Base-by-base conservation (phyloP, 2,888 invertebrate species). In the Protula sp. region DNA sequence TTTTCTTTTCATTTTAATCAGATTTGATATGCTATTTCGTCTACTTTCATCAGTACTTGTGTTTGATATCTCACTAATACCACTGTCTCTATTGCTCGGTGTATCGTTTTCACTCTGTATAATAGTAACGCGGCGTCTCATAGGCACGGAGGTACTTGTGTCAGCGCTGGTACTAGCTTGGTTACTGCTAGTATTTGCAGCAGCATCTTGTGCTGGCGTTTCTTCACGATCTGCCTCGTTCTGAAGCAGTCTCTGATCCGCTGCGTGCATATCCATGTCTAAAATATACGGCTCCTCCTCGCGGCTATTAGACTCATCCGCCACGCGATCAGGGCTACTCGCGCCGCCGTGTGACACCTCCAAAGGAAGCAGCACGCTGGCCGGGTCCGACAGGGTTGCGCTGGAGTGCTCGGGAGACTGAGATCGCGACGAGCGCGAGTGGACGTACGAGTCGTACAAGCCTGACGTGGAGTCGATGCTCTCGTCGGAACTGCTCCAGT, bases 401-500 rank as follows among this genome's bases (percentile, higher is more conserved):
- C 5, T 14, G 5, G 5, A 5, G 14, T 22, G 19, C 9, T 19
- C 24, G 5, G 14, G 14, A 50, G 50, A 14, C 19, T 5, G 5
- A 5, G 24, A 26, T 53, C 38, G 38, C 19, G 38, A 38, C 9
- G 9, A 14, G 38, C 19, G 9, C 9, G 53, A 9, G 9, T 53
- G 27, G 14, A 31, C 38, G 26, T 5, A 22, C 31, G 4, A 28
- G 27, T 58, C 47, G 53, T 29, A 54, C 19, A 47, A 27, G 3
- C 47, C 45, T 2, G 54, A 29, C 28, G 26, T 55, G 2, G 57
- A 52, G 22, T 58, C 55, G 9, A 55, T 27, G 24, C 59, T 59
- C 27, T 75, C 75, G 54, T 73, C 74, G 9, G 71, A 68, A n/a
- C n/a, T n/a, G 52, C 72, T 74, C 64, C 72, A 72, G 2, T 87